phyloP scores from a whole-genome alignment of 2,888 invertebrate genomes.

The Ctenicera cuprea region DNA sequence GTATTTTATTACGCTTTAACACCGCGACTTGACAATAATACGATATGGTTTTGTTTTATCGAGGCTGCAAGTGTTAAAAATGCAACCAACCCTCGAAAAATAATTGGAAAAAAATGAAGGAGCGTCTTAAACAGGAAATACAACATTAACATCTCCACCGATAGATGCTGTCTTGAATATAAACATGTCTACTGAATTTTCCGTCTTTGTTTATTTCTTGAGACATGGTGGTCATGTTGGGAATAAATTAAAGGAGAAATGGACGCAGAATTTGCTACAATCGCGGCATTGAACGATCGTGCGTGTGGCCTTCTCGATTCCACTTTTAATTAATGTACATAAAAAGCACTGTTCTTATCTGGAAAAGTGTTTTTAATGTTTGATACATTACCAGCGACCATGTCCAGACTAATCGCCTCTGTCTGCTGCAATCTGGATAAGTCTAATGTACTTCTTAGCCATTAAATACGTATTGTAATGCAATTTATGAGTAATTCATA shows the following conservation, averaged over 20 bases:
- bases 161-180: conserved; percentile 46
- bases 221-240: conserved; percentile 28
- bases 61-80: conserved; percentile 20
- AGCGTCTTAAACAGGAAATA: conserved; percentile 40
- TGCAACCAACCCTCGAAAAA: conserved; percentile 25
- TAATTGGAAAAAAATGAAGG: conserved; percentile 31
- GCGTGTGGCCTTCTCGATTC: conserved; percentile 44
- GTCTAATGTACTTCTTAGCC: neutral
- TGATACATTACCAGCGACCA: conserved; percentile 31
- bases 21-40: neutral
- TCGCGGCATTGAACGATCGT: conserved; percentile 34
- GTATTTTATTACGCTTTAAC: neutral
- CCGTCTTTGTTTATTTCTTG: conserved; percentile 42
- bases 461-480: too few species aligned
- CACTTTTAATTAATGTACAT: conserved; percentile 40
- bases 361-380: conserved; percentile 27
- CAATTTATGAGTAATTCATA: too few species aligned
- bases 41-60: too few species aligned
- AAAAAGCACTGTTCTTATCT: conserved; percentile 37
- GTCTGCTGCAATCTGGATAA: conserved; percentile 13
- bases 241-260: conserved; percentile 43
- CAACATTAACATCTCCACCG: conserved; percentile 35
- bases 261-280: conserved; percentile 38
- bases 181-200: conserved; percentile 45
- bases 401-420: conserved; percentile 30